Evolutionary conservation across 2,888 invertebrate genomes (phyloP).

Genomic region (Apamea epomidion): DNA sequence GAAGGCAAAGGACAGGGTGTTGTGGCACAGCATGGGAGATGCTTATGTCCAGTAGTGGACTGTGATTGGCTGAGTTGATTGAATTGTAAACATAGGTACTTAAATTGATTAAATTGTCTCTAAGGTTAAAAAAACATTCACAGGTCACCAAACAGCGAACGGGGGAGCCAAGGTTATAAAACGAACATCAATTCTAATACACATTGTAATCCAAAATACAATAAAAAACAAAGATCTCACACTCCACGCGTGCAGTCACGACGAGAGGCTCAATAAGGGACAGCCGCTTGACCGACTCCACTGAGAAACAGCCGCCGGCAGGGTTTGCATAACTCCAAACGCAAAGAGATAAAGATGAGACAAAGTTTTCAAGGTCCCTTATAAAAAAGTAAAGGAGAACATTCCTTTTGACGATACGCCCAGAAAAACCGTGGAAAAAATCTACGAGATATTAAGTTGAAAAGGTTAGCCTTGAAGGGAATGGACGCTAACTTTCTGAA

Average conservation of each 20-base stretch:
- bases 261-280: constrained; percentile 44
- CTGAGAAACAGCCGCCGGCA: constrained; percentile 42
- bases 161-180: neutral
- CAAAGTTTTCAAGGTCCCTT: constrained; percentile 62
- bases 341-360: constrained; percentile 55
- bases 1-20: neutral
- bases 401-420: constrained; percentile 55
- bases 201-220: neutral
- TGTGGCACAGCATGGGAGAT: neutral
- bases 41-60: neutral
- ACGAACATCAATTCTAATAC: neutral
- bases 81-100: neutral
- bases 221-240: constrained; percentile 26
- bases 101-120: neutral
- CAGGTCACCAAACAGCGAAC: neutral
- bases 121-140: neutral
- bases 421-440: constrained; percentile 51
- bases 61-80: too few relatives aligned
- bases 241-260: constrained; percentile 30
- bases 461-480: constrained; percentile 41
- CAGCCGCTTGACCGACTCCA: constrained; percentile 39
- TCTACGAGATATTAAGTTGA: constrained; percentile 56
- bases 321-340: constrained; percentile 49
- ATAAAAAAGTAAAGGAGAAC: constrained; percentile 58
- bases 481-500: constrained; percentile 48